These are phyloP conservation scores for Clinocottus analis DNA, from an alignment of 2,113 vertebrate species.

Conservation along the genomic window DNA sequence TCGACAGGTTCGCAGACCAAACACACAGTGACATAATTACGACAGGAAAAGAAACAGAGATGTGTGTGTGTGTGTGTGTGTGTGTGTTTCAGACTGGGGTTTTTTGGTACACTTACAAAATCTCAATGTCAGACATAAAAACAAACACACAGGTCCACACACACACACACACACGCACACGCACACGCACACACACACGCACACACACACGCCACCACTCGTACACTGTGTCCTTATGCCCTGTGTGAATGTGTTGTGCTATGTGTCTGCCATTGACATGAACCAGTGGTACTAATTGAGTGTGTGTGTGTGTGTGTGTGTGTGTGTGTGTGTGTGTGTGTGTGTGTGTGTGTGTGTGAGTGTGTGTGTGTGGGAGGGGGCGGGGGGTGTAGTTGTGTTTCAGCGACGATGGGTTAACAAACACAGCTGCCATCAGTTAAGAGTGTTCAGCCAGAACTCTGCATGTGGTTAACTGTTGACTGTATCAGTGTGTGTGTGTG, in stretches of 20 bases:
- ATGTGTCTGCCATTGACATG: slow-evolving; percentile 38
- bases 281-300: slow-evolving; percentile 15
- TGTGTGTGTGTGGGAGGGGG: slow-evolving; percentile 60
- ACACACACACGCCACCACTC: slow-evolving; percentile 42
- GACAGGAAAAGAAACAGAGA: slow-evolving; percentile 48
- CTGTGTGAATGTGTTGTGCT: slow-evolving; percentile 37
- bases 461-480: slow-evolving; percentile 71
- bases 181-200: slow-evolving; percentile 34
- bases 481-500: slow-evolving; percentile 26
- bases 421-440: slow-evolving; percentile 77
- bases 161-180: slow-evolving; percentile 44
- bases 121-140: slow-evolving; percentile 49
- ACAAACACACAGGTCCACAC: slow-evolving; percentile 61
- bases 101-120: slow-evolving; percentile 41
- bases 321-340: slow-evolving; percentile 46
- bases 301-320: background rate
- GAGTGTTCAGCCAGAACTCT: slow-evolving; percentile 39
- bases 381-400: slow-evolving; percentile 67
- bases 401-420: slow-evolving; percentile 67
- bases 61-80: slow-evolving; percentile 50
- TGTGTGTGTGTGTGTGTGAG: slow-evolving; percentile 51
- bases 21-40: slow-evolving; percentile 63
- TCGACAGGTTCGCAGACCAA: slow-evolving; percentile 65
- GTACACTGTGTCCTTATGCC: slow-evolving; percentile 28
- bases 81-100: slow-evolving; percentile 18